Evolutionary conservation across 2,797 vertebrate genomes (phyloP).

Genomic region (Chelonia mydas): DNA sequence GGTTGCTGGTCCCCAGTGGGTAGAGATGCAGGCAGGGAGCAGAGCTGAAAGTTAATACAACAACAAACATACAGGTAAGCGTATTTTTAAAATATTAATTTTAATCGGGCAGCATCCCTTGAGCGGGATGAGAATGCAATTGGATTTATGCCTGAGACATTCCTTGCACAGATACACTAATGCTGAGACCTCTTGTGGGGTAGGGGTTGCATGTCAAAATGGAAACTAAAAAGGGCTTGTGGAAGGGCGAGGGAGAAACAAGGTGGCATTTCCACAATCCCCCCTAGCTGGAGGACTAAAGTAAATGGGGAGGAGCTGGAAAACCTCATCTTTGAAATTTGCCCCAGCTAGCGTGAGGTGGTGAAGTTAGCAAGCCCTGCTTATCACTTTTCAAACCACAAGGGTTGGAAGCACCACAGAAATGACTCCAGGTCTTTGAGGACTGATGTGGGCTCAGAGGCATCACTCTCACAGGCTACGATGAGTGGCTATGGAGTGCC

Average conservation of each 20-base stretch:
- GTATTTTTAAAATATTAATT: background rate
- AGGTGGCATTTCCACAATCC: background rate
- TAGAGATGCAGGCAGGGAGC: background rate
- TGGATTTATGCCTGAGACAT: background rate
- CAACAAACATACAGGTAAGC: background rate
- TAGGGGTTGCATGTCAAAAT: background rate
- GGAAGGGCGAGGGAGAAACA: background rate
- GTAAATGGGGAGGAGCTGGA: background rate
- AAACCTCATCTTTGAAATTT: background rate
- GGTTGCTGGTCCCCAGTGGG: background rate
- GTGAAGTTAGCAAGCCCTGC: background rate
- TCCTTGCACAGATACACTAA: background rate
- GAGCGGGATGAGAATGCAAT: background rate
- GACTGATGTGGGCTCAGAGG: background rate
- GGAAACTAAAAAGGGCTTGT: background rate
- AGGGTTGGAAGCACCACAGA: background rate
- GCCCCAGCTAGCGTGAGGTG: background rate
- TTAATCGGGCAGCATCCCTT: background rate
- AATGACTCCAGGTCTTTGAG: background rate
- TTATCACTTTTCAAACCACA: background rate
- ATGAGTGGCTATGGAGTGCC: background rate
- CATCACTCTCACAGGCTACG: background rate
- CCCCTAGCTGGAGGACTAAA: background rate
- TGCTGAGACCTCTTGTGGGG: background rate
- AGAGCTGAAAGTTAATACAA: background rate